phyloP scores from a whole-genome alignment of 2,888 invertebrate genomes.

The Nomada hirtipes region DNA sequence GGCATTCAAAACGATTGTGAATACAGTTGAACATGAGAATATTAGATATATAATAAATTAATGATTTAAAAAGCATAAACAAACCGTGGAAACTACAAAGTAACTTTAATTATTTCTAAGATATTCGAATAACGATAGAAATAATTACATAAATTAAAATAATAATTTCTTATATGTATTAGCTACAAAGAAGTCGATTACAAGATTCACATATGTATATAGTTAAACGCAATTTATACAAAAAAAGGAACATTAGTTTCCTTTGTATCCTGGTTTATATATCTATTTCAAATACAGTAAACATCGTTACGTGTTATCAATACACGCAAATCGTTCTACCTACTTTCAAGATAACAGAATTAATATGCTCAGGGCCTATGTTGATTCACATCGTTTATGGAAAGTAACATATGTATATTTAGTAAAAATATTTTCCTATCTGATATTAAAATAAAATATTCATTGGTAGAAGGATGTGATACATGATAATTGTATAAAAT shows the following conservation, averaged over 20 bases:
- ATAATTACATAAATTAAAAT: constrained; percentile 5
- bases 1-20: constrained; percentile 11
- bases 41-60: constrained; percentile 26
- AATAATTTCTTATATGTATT: constrained; percentile 6
- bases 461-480: constrained; percentile 31
- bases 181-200: constrained; percentile 20
- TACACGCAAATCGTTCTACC: constrained; percentile 10
- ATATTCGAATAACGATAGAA: constrained; percentile 2
- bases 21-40: constrained; percentile 31
- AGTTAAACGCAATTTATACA: constrained; percentile 22
- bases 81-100: constrained; percentile 20
- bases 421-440: constrained; percentile 49
- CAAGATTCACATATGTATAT: constrained; percentile 6
- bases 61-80: constrained; percentile 28
- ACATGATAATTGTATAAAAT: constrained; percentile 18
- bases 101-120: constrained; percentile 7
- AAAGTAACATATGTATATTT: constrained; percentile 43
- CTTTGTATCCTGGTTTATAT: constrained; percentile 1
- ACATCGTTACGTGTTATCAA: neutral
- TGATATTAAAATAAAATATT: constrained; percentile 41
- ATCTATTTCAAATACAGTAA: constrained; percentile 21
- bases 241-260: constrained; percentile 25
- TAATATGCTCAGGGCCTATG: constrained; percentile 22
- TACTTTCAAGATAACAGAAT: constrained; percentile 31
- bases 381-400: constrained; percentile 15